Evolutionary conservation across 2,113 vertebrate genomes (phyloP), one percentile per base, ranked within the genome.

Genomic region (Zootoca vivipara): DNA sequence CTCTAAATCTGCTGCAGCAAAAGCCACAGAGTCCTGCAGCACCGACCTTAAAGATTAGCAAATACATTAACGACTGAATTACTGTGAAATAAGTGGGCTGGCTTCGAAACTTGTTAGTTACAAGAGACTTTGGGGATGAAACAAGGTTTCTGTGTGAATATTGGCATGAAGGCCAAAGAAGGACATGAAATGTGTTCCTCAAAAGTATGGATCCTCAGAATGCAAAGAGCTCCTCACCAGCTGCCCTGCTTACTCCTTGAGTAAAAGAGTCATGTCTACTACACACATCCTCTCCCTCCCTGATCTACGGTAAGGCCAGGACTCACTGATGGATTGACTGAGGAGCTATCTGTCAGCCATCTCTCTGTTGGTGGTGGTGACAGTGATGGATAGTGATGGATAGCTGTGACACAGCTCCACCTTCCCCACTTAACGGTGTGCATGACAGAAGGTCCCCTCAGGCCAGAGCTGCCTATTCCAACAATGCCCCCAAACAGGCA

Each of bases 381-480:
- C 96, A 97, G 91, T 98, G 98, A 99, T 98, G 97, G 96, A 97
- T 94, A 92, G 96, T 99, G 98, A 99, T 97, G 97, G 98, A 99
- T 98, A 98, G 97, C 96, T 96, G 95, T 96, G 90, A 92, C 95
- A 96, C 90, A 89, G 96, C 96, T 95, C 97, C 96, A 93, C 96
- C 97, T 94, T 95, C 95, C 93, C 95, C 96, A 96, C 96, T 97
- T 97, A 94, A 91, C 96, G 96, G 97, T 98, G 96, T 98, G 97
- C 98, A 99, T 99, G 97, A 99, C 98, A 99, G 97, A 98, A 96
- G 97, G 96, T 94, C 91, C 96, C 46, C 94, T 95, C 92, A 96
- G 96, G 95, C 94, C 94, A 92, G 95, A 92, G 92, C 58, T 92
- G 80, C 20, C 91, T 95, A 80, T 85, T 87, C 78, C 93, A 95